These are phyloP conservation scores for Diuraphis noxia DNA, from an alignment of 1,140 invertebrate species.

Conservation along the genomic window DNA sequence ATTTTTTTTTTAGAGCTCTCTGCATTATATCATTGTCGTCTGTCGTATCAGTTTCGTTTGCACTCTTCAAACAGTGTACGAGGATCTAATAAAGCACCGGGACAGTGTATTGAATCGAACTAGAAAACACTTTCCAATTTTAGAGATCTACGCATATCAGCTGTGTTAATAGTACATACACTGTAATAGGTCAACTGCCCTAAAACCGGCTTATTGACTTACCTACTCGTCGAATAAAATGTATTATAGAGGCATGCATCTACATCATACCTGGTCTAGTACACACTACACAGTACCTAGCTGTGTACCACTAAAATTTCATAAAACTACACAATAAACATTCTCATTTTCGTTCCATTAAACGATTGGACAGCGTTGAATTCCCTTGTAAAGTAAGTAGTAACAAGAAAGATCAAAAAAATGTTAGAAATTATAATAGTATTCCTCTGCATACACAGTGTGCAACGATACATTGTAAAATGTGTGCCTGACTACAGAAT, in stretches of 20 bases:
- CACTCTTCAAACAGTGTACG: not conserved
- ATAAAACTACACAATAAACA: not conserved
- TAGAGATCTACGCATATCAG: constrained; percentile 5
- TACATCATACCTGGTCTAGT: no score
- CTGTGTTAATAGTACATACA: not conserved
- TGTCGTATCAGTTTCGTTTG: not conserved
- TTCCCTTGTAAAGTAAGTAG: no score
- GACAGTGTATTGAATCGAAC: not conserved
- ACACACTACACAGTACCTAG: not conserved
- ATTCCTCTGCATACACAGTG: not conserved
- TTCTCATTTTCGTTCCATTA: not conserved
- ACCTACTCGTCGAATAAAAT: not conserved
- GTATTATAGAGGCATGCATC: not conserved
- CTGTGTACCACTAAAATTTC: not conserved
- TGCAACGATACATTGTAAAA: not conserved
- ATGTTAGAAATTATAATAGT: not conserved
- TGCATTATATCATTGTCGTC: not conserved
- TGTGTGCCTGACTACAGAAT: not conserved
- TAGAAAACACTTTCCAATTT: constrained; percentile 32
- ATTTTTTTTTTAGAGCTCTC: not conserved
- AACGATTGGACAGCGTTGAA: not conserved
- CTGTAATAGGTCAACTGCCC: not conserved
- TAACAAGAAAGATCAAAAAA: not conserved
- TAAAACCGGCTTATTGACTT: not conserved
- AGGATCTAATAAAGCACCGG: not conserved